Base-by-base conservation (phyloP, 1,140 invertebrate species). In the Drosophila punjabiensis region DNA sequence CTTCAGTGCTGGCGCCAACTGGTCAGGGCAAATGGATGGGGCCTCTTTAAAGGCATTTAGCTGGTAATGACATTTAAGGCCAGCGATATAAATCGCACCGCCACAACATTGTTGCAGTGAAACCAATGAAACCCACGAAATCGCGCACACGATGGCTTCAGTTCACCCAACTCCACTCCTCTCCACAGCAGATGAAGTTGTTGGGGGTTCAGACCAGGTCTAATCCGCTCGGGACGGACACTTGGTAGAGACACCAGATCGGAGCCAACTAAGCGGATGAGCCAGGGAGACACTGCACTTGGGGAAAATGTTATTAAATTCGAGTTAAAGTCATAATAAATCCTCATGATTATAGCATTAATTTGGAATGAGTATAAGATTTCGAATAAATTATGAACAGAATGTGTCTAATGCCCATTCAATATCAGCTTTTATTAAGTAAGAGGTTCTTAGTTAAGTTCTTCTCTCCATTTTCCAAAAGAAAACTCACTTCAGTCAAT, bases 31-130 rank as follows among this genome's bases (percentile, higher is more conserved):
- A 75, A 79, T 79, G 73, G 83, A 85, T 79, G 78, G 80, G 81
- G 85, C 69, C 84, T 81, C 88, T 85, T 89, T 89, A 88, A 88
- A 89, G 85, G 65, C 81, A 88, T 88, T 88, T 89, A 89, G 73
- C 69, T 60, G 76, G 66, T 83, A 87, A 85, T 85, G 82, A 87
- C 71, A 79, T 80, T 82, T 80, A 89, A 88, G 73, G 58, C 71
- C 84, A 59, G 52, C 68, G 78, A 77, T 76, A 70, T 58, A 64
- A 68, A 81, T 79, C 71, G 71, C 71, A 37, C 50, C 65, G 55
- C 65, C 64, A 16, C 66, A 79, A 79, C 76, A 79, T 60, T 79
- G 77, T 79, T 79, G 76, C 69, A 43, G n/a, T 32, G 65, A 45
- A 69, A 35, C 68, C 50, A 71, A 69, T 48, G 39, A 37, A 67